Evolutionary conservation across 2,797 vertebrate species (phyloP).

Genomic region (Scyliorhinus canicula): DNA sequence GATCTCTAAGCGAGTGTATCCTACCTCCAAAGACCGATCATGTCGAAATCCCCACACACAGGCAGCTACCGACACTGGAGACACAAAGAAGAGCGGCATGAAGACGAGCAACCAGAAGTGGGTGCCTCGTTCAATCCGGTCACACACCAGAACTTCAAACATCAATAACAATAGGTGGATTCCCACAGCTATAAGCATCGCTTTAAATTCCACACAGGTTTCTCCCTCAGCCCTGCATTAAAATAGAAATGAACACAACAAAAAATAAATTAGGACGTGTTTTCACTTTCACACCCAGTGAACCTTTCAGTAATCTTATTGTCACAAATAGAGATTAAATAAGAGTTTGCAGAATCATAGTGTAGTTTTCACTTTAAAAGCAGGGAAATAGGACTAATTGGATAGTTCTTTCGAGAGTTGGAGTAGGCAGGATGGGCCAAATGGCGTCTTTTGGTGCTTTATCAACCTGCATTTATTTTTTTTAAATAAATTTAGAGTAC

Average conservation of each 20-base stretch:
- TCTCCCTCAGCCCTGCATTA: constrained; percentile 86
- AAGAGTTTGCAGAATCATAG: neutral
- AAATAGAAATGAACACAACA: neutral
- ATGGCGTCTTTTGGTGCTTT: neutral
- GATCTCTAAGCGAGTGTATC: neutral
- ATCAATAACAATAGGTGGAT: constrained; percentile 90
- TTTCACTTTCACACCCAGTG: no score
- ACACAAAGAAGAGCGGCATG: constrained; percentile 97
- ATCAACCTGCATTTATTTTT: neutral
- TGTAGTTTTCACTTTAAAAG: neutral
- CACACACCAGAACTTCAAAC: constrained; percentile 95
- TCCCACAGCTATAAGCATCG: constrained; percentile 94
- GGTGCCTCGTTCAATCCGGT: constrained; percentile 76
- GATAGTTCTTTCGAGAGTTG: neutral
- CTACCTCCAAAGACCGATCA: constrained; percentile 90
- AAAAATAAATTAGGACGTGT: neutral
- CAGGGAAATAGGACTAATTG: neutral
- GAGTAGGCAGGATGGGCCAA: neutral
- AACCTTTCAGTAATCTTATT: neutral
- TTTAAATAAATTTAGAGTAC: no score
- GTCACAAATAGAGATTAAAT: neutral
- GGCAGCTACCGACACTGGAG: constrained; percentile 89
- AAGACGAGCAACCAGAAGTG: constrained; percentile 97
- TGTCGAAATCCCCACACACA: constrained; percentile 97
- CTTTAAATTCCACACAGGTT: constrained; percentile 97